Percentiles rank a stretch among this genome's conserved stretches.
Conservation (phyloP, 2,113 vertebrate species). For the Redunca redunca region DNA sequence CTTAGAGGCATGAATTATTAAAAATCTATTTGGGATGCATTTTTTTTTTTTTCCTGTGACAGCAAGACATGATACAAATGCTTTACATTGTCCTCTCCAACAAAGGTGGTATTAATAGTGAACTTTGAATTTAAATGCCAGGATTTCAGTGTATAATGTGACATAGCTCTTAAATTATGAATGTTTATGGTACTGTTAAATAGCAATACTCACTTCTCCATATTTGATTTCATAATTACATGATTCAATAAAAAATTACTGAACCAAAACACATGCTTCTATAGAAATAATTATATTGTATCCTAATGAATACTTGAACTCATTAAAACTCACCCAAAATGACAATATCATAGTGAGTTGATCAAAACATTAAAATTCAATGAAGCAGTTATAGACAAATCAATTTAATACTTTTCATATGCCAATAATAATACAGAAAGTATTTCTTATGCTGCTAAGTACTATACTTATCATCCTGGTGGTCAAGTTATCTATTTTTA, state of each 20-base stretch:
- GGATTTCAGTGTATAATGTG: neutral
- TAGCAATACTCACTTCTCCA: neutral
- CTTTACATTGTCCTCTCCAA: neutral
- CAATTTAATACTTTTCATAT: neutral
- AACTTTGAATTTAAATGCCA: neutral
- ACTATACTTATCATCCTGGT: neutral
- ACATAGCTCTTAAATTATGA: neutral
- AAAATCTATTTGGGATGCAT: neutral
- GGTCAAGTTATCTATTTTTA: neutral
- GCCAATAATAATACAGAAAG: neutral
- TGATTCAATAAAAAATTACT: neutral
- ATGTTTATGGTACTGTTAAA: neutral
- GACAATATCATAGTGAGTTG: neutral
- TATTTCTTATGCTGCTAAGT: neutral
- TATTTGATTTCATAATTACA: neutral
- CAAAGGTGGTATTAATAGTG: neutral
- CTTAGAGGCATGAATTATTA: neutral
- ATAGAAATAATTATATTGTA: neutral
- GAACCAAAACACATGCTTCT: neutral
- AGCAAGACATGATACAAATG: neutral
- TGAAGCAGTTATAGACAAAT: neutral
- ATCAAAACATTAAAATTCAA: neutral
- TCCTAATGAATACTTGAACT: neutral
- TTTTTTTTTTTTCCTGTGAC: neutral
- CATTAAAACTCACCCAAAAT: neutral